Conservation (phyloP, 2,888 invertebrate genomes). For the Theretra japonica region DNA sequence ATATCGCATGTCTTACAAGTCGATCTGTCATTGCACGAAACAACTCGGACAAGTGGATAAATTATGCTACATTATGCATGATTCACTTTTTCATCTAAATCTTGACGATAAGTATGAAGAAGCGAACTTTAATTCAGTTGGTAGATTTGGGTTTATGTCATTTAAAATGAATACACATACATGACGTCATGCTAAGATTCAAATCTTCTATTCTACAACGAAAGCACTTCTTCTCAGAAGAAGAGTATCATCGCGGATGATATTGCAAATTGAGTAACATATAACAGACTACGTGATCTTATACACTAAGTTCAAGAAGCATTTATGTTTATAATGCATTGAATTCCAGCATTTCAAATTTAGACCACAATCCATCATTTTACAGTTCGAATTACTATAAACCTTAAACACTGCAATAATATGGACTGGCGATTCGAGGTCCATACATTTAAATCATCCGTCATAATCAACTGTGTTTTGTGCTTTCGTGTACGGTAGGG, state of each 20-base stretch:
- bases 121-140: no score
- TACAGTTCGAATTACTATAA: neutral
- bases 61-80: neutral
- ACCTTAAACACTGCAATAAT: neutral
- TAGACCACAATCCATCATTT: neutral
- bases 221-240: no score
- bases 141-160: no score
- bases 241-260: neutral
- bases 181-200: no score
- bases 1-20: constrained; percentile 47
- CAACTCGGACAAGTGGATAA: constrained; percentile 39
- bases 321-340: neutral
- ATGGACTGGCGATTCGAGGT: neutral
- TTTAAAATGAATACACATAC: no score
- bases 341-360: neutral
- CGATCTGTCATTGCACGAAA: constrained; percentile 52
- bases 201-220: no score
- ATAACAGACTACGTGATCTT: neutral
- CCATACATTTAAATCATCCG: constrained; percentile 45
- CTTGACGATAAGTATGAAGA: neutral
- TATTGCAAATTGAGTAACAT: neutral
- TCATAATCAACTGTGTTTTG: constrained; percentile 46
- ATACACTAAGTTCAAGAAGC: neutral
- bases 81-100: neutral
- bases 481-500: constrained; percentile 41